Base-by-base conservation (phyloP, 2,888 invertebrate genomes). In the Drosophila nr. perissopoda region DNA sequence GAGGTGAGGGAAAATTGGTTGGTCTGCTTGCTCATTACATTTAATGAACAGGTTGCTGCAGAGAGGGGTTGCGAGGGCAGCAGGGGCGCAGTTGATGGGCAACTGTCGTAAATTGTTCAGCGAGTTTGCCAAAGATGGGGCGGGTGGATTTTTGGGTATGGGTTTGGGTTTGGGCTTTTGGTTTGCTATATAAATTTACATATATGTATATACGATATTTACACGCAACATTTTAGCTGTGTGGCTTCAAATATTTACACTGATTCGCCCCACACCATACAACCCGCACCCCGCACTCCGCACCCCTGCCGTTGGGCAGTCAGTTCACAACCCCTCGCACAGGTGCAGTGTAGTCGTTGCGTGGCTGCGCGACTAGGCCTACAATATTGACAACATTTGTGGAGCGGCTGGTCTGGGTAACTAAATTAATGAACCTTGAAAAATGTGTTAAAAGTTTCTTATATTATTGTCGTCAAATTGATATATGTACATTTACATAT, bases 381-480 rank as follows among this genome's bases (percentile, higher is more conserved):
- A 53, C 45, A 65, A 67, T 69, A 73, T 69, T 76, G 58, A 71
- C 68, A 77, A 76, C 13, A 45, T 69, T 80, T 80, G 67, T 42
- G 31, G 45, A 27, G 57, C 29, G 34, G 49, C 36, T 16, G 64
- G 33, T 16, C 16, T 13, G 29, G 21, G 33, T 33, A 21, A 66
- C 42, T 74, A 83, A 87, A 87, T 87, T 87, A 89, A 87, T 85
- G 90, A 87, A 87, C 87, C 90, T 87, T 87, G 87, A 87, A 87
- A 89, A 87, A 87, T 89, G 90, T 89, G 87, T 87, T 89, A 87
- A 87, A 89, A 87, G 73, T 89, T 89, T 81, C 81, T 89, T 76
- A 80, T 79, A 77, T 73, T 76, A 76, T 76, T 85, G 76, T 78
- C 64, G 62, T 76, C 68, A 73, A 77, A 87, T 78, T 69, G 60